phyloP scores from a whole-genome alignment of 2,888 invertebrate genomes.

The Tachina fera region DNA sequence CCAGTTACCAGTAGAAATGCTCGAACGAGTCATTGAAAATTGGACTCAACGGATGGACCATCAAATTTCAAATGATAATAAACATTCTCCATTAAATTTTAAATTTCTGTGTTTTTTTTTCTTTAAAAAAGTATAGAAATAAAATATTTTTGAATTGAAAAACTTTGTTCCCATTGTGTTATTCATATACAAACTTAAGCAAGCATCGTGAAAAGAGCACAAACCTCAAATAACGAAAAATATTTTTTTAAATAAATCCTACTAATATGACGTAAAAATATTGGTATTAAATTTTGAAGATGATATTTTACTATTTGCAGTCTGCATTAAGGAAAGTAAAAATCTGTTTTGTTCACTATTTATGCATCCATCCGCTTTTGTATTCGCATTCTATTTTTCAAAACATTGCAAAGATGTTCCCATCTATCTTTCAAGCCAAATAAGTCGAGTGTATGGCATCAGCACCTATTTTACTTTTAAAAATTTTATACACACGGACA shows the following conservation, averaged over 20 bases:
- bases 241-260: slow-evolving; percentile 17
- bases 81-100: no score
- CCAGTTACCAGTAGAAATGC: no score
- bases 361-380: slow-evolving; percentile 60
- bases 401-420: slow-evolving; percentile 51
- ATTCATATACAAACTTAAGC: neutral
- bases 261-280: slow-evolving; percentile 48
- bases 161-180: slow-evolving; percentile 17
- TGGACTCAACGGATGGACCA: no score
- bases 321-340: slow-evolving; percentile 60
- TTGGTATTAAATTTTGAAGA: slow-evolving; percentile 61
- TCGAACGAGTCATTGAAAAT: no score
- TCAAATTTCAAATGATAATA: no score
- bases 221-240: slow-evolving; percentile 14
- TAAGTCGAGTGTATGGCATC: neutral
- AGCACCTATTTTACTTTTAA: slow-evolving; percentile 26
- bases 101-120: no score
- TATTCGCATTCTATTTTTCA: neutral
- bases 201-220: slow-evolving; percentile 48
- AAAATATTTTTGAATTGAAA: no score
- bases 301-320: slow-evolving; percentile 43
- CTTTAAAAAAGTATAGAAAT: no score
- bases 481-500: slow-evolving; percentile 2
- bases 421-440: slow-evolving; percentile 43
- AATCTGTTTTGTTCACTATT: slow-evolving; percentile 58